Base-by-base conservation (phyloP, 64 coral and sea anemone genomes). In the Montipora efflorescens region DNA sequence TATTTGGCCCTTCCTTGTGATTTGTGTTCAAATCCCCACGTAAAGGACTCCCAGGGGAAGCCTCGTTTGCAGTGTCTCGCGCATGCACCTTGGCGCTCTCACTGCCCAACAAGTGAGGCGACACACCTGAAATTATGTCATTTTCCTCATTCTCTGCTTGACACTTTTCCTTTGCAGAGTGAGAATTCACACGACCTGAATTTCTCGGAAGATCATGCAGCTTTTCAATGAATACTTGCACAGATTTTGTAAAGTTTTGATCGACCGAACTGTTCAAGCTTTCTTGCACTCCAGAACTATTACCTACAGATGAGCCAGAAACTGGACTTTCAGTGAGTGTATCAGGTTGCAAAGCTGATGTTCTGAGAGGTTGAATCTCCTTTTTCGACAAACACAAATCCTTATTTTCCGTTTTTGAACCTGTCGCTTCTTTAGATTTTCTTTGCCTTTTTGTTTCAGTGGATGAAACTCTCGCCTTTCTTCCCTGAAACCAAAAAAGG, bases 371-470 rank as follows among this genome's bases (percentile, higher is more conserved):
- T 18, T 72, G 12, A 5, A 5, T 86, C 15, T 72, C 82, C 66
- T 71, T 49, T 72, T 86, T 19, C 5, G 28, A 46, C 19, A 1
- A 3, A 71, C 7, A 5, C 12, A 47, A 45, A 3, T 86, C 46
- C 16, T 72, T 72, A 15, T 66, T 58, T 64, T 62, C 55, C 23
- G 25, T 64, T 59, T 15, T 82, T 7, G 58, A 36, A 45, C 58
- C 64, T 46, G 45, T 21, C 28, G 15, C 44, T 70, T 85, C 82
- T 23, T 59, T 7, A 22, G 82, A 50, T 71, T 50, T 86, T 4
- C 66, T 86, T 72, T 71, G 82, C 0, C 45, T 52, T 50, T 48
- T 84, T 62, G 36, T 84, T 48, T 84, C 64, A 68, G 46, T 68
- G 7, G 79, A 81, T 14, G 78, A 80, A 57, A 14, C 58, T 47